These are phyloP conservation scores for Hypsopygia costalis DNA, from an alignment of 2,888 invertebrate species.

Conservation along the genomic window DNA sequence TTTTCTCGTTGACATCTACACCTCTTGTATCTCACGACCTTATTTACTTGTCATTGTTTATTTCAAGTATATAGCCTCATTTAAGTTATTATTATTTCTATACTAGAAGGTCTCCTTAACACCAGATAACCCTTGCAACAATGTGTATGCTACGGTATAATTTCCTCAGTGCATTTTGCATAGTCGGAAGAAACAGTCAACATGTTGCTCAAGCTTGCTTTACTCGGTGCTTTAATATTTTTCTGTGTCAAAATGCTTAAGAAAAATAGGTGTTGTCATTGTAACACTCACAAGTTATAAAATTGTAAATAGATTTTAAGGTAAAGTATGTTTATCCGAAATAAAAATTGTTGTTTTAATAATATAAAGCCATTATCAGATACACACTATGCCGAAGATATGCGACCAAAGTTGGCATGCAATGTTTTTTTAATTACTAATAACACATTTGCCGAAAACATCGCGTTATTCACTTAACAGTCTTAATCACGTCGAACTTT, in stretches of 20 bases:
- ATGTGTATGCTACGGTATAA: slow-evolving; percentile 15
- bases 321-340: background rate
- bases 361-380: too few relatives aligned
- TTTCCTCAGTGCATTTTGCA: slow-evolving; percentile 33
- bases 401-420: too few relatives aligned
- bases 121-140: slow-evolving; percentile 30
- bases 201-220: slow-evolving; percentile 62
- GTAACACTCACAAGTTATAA: slow-evolving; percentile 28
- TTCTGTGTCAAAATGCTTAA: slow-evolving; percentile 60
- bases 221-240: slow-evolving; percentile 59
- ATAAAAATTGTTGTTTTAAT: too few relatives aligned
- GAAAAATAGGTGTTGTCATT: slow-evolving; percentile 42
- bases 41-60: slow-evolving; percentile 26
- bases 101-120: slow-evolving; percentile 24
- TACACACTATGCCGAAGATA: too few relatives aligned
- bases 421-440: too few relatives aligned
- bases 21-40: slow-evolving; percentile 19
- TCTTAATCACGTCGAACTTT: too few relatives aligned
- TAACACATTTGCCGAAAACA: too few relatives aligned
- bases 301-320: background rate
- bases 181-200: slow-evolving; percentile 26
- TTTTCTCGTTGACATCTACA: slow-evolving; percentile 1
- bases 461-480: too few relatives aligned
- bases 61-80: slow-evolving; percentile 34
- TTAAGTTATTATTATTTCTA: slow-evolving; percentile 24